Evolutionary conservation across 2,888 invertebrate genomes (phyloP), one percentile per base, ranked within the genome.

Genomic region (Melolontha melolontha): DNA sequence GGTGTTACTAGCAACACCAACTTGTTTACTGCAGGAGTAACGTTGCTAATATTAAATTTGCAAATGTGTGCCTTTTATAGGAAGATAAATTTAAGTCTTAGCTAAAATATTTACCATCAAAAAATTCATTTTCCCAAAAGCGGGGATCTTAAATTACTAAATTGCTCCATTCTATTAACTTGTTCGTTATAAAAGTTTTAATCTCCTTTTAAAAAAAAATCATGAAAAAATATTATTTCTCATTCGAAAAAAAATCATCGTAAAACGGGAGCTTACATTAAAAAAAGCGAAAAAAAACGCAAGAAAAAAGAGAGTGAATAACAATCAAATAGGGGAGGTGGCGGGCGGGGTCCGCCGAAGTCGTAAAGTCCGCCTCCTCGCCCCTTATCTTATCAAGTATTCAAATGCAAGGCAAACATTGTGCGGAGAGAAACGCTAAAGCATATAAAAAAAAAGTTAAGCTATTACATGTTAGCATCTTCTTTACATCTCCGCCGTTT

Each of bases 381-480:
- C 70, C 72, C 73, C 75, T 75, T 75, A 74, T 75, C 75, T 75
- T 75, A 76, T 76, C 74, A 74, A 72, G 74, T 74, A 75, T 75
- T 76, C 76, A 75, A 76, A 76, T 76, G 70, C 70, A 67, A 70
- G 71, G 73, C 71, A 74, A 75, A 75, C 74, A 74, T 71, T 69
- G 69, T 6, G 65, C 52, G 66, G 63, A 66, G 34, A 44, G 59
- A 34, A n/a, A 29, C 59, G 69, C 66, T 64, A 65, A 69, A 66
- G 67, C 59, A 64, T 63, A 70, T 57, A 72, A 71, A 72, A 73
- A 75, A 75, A 75, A 75, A 75, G 74, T 73, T 74, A 67, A 67
- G 73, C 74, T 73, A 75, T 75, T 75, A 74, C 75, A 73, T 72
- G 72, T 75, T 73, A 72, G 72, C 74, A 72, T 73, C 75, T 72